These are phyloP conservation scores for Prunella fulvescens DNA, from an alignment of 2,113 vertebrate genomes.

Conservation along the genomic window DNA sequence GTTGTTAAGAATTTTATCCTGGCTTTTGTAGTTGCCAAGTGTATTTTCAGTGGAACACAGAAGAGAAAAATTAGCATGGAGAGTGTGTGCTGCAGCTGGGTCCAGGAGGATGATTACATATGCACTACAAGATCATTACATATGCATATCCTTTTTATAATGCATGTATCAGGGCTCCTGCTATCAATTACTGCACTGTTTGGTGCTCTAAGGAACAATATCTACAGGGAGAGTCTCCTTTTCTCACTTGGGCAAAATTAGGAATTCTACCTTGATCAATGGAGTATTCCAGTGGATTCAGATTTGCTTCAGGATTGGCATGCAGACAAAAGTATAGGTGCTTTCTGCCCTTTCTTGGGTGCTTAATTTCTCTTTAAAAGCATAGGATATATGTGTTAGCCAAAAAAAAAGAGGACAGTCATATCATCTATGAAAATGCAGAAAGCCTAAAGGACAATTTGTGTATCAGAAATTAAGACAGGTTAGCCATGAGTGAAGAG, in stretches of 20 bases:
- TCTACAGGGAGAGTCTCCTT: neutral
- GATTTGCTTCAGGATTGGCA: neutral
- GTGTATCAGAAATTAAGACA: neutral
- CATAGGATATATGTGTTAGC: neutral
- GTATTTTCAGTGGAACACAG: neutral
- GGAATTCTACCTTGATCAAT: neutral
- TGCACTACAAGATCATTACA: slow-evolving; percentile 30
- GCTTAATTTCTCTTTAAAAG: too few relatives aligned
- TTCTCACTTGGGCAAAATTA: neutral
- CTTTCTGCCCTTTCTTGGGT: too few relatives aligned
- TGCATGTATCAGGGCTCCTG: neutral
- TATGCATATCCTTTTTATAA: slow-evolving; percentile 16
- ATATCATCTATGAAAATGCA: neutral
- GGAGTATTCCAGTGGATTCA: neutral
- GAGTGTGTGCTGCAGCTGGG: neutral
- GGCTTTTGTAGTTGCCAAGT: neutral
- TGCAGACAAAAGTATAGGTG: neutral
- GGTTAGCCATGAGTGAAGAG: neutral
- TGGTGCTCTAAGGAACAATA: neutral
- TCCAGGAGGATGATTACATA: slow-evolving; percentile 5
- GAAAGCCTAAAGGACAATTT: neutral
- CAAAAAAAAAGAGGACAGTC: neutral
- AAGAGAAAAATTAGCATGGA: slow-evolving; percentile 6
- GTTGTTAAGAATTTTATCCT: neutral
- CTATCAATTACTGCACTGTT: neutral